Percentiles rank a stretch among this genome's conserved stretches.
phyloP scores from a whole-genome alignment of 2,113 vertebrate species.

The Pleuronectes platessa region DNA sequence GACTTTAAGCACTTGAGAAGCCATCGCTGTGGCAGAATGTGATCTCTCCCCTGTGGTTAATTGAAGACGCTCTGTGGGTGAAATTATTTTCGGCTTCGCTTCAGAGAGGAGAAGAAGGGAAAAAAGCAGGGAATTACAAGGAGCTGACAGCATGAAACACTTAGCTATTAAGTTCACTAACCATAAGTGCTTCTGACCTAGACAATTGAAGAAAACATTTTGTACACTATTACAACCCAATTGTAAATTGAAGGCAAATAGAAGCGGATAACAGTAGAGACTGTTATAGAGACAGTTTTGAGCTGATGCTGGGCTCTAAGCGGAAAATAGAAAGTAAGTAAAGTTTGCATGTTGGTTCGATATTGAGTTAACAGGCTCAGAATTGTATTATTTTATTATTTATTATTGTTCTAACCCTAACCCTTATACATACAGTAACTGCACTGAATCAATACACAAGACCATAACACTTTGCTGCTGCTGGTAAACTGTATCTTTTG shows the following conservation, averaged over 20 bases:
- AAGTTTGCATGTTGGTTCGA: not conserved
- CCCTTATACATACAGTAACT: not conserved
- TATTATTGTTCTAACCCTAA: not conserved
- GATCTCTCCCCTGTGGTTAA: constrained; percentile 82
- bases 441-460: not conserved
- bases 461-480: not conserved
- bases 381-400: not conserved
- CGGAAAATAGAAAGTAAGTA: not conserved
- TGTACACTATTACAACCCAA: constrained; percentile 59
- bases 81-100: constrained; percentile 80
- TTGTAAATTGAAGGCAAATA: constrained; percentile 61
- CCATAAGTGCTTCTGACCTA: constrained; percentile 67
- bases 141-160: constrained; percentile 77
- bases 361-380: not conserved
- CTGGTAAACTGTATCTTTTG: too few relatives aligned
- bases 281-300: constrained; percentile 36
- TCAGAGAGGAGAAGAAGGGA: constrained; percentile 51
- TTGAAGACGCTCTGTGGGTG: constrained; percentile 81
- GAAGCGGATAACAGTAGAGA: constrained; percentile 43
- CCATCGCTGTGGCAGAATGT: constrained; percentile 76
- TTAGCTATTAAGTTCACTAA: constrained; percentile 73
- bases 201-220: constrained; percentile 68
- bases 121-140: constrained; percentile 66
- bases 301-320: not conserved
- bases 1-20: constrained; percentile 78